These are phyloP conservation scores for Etia nguti DNA, from an alignment of 2,113 vertebrate genomes.

Conservation along the genomic window DNA sequence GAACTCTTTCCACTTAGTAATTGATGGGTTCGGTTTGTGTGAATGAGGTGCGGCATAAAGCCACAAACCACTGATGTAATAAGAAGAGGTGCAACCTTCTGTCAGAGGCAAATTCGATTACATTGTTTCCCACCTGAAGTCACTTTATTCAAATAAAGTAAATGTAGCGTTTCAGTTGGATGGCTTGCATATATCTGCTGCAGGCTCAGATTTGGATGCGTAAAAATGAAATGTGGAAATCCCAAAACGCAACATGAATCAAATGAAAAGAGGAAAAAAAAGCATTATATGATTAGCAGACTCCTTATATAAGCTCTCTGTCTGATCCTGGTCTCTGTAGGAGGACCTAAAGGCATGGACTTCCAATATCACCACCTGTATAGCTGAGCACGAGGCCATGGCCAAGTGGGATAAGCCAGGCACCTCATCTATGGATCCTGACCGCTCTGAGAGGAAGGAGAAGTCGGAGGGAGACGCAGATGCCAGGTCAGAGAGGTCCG, in stretches of 20 bases:
- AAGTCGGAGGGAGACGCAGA: slow-evolving; percentile 69
- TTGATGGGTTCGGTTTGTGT: not conserved
- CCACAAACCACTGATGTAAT: not conserved
- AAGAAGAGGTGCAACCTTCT: not conserved
- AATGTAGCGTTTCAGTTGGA: not conserved
- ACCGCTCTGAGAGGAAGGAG: slow-evolving; percentile 74
- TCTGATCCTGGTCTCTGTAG: slow-evolving; percentile 27
- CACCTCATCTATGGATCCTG: slow-evolving; percentile 70
- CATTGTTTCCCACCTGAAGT: not conserved
- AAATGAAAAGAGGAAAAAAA: not conserved
- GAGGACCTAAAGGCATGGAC: slow-evolving; percentile 76
- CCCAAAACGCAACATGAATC: not conserved
- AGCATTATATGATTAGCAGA: not conserved
- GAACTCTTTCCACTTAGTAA: not conserved
- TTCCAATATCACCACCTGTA: slow-evolving; percentile 63
- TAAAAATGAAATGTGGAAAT: not conserved
- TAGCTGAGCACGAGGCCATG: slow-evolving; percentile 65
- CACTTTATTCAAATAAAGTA: not conserved
- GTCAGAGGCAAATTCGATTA: not conserved
- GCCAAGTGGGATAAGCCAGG: slow-evolving; percentile 72
- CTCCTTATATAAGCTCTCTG: not conserved
- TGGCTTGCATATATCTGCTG: not conserved
- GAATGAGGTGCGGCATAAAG: not conserved
- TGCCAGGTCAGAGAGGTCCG: slow-evolving; percentile 70
- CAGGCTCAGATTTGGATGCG: not conserved